phyloP scores from a whole-genome alignment of 2,797 vertebrate species.

The Acridotheres tristis region DNA sequence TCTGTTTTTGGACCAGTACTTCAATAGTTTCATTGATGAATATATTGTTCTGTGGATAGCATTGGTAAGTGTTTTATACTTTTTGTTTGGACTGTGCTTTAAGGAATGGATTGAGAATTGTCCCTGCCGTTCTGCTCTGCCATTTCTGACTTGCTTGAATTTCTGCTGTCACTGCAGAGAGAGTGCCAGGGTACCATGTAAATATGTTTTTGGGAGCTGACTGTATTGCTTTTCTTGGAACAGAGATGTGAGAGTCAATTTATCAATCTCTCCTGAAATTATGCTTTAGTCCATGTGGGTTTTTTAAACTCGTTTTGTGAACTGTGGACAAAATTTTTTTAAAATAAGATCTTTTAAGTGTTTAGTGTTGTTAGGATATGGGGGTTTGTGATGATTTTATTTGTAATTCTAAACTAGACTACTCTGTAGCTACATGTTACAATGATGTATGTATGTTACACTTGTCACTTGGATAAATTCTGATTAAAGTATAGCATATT shows the following conservation, averaged over 20 bases:
- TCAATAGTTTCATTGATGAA: slow-evolving; percentile 94
- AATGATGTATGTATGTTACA: neutral
- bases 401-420: neutral
- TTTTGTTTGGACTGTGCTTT: neutral
- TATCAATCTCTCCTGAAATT: neutral
- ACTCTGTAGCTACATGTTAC: neutral
- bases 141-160: neutral
- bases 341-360: neutral
- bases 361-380: neutral
- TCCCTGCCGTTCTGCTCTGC: neutral
- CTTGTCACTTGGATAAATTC: neutral
- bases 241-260: neutral
- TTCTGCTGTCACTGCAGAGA: neutral
- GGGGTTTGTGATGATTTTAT: neutral
- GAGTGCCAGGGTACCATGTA: neutral
- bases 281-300: neutral
- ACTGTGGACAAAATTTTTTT: neutral
- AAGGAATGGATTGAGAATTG: neutral
- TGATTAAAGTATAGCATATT: neutral
- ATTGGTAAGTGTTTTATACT: slow-evolving; percentile 77
- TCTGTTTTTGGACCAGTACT: slow-evolving; percentile 97
- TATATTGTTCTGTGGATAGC: slow-evolving; percentile 93
- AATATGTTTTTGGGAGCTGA: neutral
- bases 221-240: neutral
- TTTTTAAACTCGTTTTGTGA: neutral